phyloP scores from a whole-genome alignment of 2,797 vertebrate species.

The Sebastes wilsoni region DNA sequence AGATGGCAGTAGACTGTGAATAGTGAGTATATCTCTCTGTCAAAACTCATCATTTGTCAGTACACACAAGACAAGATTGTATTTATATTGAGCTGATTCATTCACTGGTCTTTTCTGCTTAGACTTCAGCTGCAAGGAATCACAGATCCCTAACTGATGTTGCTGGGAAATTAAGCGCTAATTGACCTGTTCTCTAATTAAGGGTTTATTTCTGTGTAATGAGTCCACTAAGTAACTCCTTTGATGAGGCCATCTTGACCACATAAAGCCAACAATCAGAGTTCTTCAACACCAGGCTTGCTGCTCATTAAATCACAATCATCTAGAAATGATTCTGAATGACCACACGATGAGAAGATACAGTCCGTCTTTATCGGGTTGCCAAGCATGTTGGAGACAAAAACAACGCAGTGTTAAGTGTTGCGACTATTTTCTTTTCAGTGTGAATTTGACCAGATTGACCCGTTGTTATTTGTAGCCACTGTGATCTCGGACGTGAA shows the following conservation, averaged over 20 bases:
- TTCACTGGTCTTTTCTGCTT: constrained; percentile 1
- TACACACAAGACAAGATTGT: neutral
- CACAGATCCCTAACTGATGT: constrained; percentile 24
- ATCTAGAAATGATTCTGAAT: neutral
- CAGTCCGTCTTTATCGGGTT: neutral
- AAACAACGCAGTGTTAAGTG: constrained; percentile 5
- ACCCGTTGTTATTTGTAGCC: neutral
- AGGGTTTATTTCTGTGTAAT: constrained; percentile 42
- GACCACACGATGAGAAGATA: neutral
- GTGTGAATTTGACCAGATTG: neutral
- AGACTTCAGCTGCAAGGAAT: constrained; percentile 13
- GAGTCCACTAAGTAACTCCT: constrained; percentile 23
- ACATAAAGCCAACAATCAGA: constrained; percentile 21
- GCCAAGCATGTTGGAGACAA: neutral
- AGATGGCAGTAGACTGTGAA: constrained; percentile 43
- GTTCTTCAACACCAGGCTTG: neutral
- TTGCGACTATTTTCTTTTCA: neutral
- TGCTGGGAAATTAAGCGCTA: constrained; percentile 37
- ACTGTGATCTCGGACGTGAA: neutral
- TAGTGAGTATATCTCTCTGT: constrained; percentile 2
- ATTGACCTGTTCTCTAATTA: constrained; percentile 49
- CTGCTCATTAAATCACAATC: constrained; percentile 19
- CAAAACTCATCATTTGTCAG: constrained; percentile 20
- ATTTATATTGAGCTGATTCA: constrained; percentile 6
- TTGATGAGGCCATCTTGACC: constrained; percentile 36